These are phyloP conservation scores for Anguilla rostrata DNA, from an alignment of 2,113 vertebrate genomes.

Conservation along the genomic window DNA sequence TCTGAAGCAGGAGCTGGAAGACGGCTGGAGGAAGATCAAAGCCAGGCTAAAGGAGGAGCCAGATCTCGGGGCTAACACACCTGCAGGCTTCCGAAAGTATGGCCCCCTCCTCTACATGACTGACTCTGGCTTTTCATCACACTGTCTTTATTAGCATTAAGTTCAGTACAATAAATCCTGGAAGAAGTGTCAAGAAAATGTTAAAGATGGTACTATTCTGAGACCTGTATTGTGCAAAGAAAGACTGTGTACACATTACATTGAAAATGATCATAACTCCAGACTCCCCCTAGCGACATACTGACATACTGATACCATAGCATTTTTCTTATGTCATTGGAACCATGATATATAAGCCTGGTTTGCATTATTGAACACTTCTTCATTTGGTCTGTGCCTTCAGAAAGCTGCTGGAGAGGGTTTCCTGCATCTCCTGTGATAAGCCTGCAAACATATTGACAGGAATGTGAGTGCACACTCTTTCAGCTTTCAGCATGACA, in stretches of 20 bases:
- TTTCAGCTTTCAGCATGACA: background rate
- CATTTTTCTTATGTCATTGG: too few species aligned
- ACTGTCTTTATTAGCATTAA: background rate
- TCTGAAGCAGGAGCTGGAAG: background rate
- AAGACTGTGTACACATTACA: too few species aligned
- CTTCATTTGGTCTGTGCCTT: background rate
- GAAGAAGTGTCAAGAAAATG: too few species aligned
- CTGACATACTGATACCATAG: too few species aligned
- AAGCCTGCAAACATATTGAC: slow-evolving; percentile 1
- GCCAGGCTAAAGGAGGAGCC: background rate
- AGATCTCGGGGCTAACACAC: background rate
- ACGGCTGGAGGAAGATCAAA: background rate
- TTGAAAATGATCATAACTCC: too few species aligned
- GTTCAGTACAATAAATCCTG: too few species aligned
- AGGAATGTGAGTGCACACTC: background rate
- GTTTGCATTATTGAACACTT: background rate
- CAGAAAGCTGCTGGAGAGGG: slow-evolving; percentile 3
- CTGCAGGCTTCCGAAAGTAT: slow-evolving; percentile 11
- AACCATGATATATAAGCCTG: background rate
- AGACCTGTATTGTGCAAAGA: too few species aligned
- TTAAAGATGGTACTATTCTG: too few species aligned
- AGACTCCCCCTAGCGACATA: too few species aligned
- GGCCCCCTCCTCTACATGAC: background rate
- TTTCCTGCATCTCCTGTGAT: background rate
- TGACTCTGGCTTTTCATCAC: background rate